Evolutionary conservation across 2,113 vertebrate genomes (phyloP), one percentile per base, ranked within the genome.

Genomic region (Hylia prasina): DNA sequence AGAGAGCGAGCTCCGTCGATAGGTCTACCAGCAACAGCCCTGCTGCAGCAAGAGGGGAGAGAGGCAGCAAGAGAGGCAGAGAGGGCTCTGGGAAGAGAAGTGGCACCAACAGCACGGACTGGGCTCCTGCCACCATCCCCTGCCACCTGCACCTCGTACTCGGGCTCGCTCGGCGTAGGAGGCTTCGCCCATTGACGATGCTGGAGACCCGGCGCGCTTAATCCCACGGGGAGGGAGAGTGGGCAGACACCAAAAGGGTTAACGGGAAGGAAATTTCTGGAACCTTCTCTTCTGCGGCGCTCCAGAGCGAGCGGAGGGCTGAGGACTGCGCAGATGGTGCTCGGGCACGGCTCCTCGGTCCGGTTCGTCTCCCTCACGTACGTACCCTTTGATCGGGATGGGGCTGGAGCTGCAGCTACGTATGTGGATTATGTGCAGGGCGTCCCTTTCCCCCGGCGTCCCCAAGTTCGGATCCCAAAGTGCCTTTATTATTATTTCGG

Each of bases 1-100:
- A 89, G 93, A 94, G 97, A 98, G 98, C 97, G 94, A 97, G 98
- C 98, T 98, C 96, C 95, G 97, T 98, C 97, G 97, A 98, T 98
- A 98, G 98, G 98, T 98, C 98, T 98, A 98, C 98, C 98, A 98
- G 98, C 98, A 98, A 98, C 98, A 98, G 98, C 98, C 98, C 98
- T 98, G 98, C 98, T 98, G 98, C 98, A 98, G 97, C 98, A 97
- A 97, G 98, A 98, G 98, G 98, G 98, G 97, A 96, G 97, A 97
- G 81, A 97, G 78, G 85, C 96, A 97, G 94, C 90, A 97, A 98
- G 98, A 98, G 97, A 98, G 97, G 90, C 95, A 97, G 37, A 95
- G 89, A 96, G 95, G 96, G 92, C 97, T 96, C 95, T 88, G 65
- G 94, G 70, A 53, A 93, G 87, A 97, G 97, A 98, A 98, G 98